phyloP scores from a whole-genome alignment of 2,113 vertebrate genomes.

The Pogonocichla stellata region DNA sequence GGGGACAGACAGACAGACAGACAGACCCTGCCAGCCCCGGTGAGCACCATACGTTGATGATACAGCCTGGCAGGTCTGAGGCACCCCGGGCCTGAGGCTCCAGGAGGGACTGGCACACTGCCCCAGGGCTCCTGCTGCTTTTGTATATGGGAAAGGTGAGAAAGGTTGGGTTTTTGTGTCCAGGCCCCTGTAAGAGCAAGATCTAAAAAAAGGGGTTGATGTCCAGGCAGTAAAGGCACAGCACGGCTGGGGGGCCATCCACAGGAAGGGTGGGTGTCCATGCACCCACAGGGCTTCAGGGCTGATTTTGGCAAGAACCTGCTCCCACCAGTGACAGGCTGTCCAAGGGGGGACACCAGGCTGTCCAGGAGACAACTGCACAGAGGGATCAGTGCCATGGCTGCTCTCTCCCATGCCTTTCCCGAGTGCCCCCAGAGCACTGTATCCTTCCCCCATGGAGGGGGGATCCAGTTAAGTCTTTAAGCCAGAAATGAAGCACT shows the following conservation, averaged over 20 bases:
- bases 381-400: background rate
- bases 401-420: background rate
- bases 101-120: background rate
- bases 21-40: background rate
- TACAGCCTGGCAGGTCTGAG: background rate
- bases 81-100: background rate
- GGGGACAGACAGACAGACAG: background rate
- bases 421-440: rapidly evolving
- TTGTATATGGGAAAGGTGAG: background rate
- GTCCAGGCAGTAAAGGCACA: background rate
- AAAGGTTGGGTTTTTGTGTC: background rate
- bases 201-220: background rate
- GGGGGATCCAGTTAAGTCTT: rapidly evolving
- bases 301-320: background rate
- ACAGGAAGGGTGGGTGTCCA: background rate
- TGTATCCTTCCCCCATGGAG: background rate
- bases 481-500: background rate
- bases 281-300: rapidly evolving
- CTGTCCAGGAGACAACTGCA: background rate
- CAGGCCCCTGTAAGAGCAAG: background rate
- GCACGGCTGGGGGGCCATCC: background rate
- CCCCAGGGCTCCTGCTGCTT: background rate
- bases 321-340: background rate
- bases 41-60: rapidly evolving
- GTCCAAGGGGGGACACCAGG: background rate